These are phyloP conservation scores for Chrysolina haemoptera DNA, from an alignment of 2,888 invertebrate genomes.

Conservation along the genomic window DNA sequence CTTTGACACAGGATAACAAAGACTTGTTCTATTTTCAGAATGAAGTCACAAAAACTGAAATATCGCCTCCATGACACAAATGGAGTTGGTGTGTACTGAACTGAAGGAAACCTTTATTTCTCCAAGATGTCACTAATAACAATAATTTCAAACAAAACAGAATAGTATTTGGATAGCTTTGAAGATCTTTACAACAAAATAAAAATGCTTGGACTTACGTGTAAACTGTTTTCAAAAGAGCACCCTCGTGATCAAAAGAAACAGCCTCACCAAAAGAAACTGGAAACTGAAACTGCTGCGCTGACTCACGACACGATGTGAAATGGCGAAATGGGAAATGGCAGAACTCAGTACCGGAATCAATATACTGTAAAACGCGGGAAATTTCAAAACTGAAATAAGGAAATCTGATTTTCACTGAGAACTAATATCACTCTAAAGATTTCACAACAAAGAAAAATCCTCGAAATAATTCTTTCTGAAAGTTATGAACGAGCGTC, in stretches of 20 bases:
- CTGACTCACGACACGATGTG: conserved; percentile 54
- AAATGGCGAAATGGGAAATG: conserved; percentile 56
- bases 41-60: conserved; percentile 3
- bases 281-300: conserved; percentile 52
- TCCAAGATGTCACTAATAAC: neutral
- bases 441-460: conserved; percentile 51
- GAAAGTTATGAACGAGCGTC: conserved; percentile 35
- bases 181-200: neutral
- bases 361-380: conserved; percentile 61
- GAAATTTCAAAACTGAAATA: conserved; percentile 58
- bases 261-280: conserved; percentile 60
- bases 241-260: conserved; percentile 67
- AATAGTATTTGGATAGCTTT: neutral
- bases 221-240: conserved; percentile 69
- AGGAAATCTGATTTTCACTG: conserved; percentile 26
- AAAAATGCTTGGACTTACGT: conserved; percentile 63
- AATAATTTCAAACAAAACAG: neutral
- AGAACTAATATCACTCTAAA: conserved; percentile 46
- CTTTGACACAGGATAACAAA: neutral
- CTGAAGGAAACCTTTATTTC: neutral
- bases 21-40: neutral
- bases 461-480: conserved; percentile 38
- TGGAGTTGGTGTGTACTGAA: conserved; percentile 12
- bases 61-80: conserved; percentile 43
- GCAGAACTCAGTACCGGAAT: conserved; percentile 61